A percentile compares a stretch with the other conserved stretches of the same genome.
Conservation (phyloP, 2,888 invertebrate genomes). For the Euzetes globulus region DNA sequence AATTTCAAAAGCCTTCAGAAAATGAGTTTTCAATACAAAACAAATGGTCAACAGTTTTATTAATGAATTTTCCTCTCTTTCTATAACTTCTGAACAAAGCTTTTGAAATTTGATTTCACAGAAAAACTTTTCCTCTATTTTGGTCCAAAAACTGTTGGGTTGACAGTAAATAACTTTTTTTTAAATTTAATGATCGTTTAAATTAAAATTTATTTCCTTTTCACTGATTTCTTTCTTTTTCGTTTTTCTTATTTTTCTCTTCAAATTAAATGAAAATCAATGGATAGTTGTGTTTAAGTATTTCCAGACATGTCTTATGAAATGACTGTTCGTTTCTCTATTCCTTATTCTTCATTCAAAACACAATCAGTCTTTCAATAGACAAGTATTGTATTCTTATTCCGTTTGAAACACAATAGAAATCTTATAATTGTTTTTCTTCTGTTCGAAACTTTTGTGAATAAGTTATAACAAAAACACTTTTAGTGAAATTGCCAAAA, state of each 20-base stretch:
- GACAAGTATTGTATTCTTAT: too few relatives aligned
- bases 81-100: not conserved
- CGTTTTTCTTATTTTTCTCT: not conserved
- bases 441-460: not conserved
- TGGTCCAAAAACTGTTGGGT: not conserved
- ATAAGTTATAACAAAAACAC: not conserved
- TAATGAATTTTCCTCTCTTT: not conserved
- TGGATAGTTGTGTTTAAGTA: not conserved
- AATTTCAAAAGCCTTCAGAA: not conserved
- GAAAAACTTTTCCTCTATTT: not conserved
- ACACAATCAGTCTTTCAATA: not conserved
- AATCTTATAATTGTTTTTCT: not conserved
- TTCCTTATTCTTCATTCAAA: not conserved
- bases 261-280: not conserved
- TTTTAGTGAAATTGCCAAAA: not conserved
- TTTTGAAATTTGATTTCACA: too few relatives aligned
- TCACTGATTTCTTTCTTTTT: not conserved
- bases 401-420: too few relatives aligned
- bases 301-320: not conserved
- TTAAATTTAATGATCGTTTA: not conserved
- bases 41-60: not conserved
- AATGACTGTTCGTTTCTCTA: not conserved
- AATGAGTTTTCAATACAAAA: not conserved
- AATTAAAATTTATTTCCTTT: conserved; percentile 4
- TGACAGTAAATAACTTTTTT: not conserved